Evolutionary conservation across 2,113 vertebrate genomes (phyloP), one percentile per base, ranked within the genome.

Genomic region (Caranx ignobilis): DNA sequence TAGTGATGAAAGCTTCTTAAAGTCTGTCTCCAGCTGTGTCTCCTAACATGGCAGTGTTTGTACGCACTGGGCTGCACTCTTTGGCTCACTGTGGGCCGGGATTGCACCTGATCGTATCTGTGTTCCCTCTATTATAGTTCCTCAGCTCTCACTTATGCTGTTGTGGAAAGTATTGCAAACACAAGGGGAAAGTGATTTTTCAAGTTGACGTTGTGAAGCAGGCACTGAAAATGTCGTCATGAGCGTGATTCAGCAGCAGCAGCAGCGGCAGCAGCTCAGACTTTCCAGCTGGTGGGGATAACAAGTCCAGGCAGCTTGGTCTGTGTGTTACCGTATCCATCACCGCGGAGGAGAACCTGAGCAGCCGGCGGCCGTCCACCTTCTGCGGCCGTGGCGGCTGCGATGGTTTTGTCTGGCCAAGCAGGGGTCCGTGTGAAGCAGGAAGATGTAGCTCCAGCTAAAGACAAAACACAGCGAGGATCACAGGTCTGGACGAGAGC

Each of bases 361-460:
- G 70, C 54, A 0, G 48, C 52, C 60, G 7, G 0, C 10, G 56
- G 15, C 35, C 10, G 13, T 39, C 55, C 59, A 37, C 61, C 52
- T 65, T 48, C 34, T 34, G 71, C 2, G 79, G 5, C 11, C 4
- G 35, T 2, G 79, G 5, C 11, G 35, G 35, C 7, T 7, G 35
- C 7, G 62, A 8, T 41, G 81, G 64, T 78, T 52, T 55, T 45
- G 81, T 88, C 57, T 57, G 82, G 64, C 75, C 2, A 4, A 31
- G 86, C 82, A 0, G 91, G 78, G 85, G 87, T 86, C 85, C 71
- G 65, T 94, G 92, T 92, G 90, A 92, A 92, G 83, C 93, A 89
- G 93, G 94, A 94, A 94, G 82, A 79, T 71, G 69, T 21, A 21
- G 35, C 68, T 64, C 66, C 66, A 50, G 76, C 77, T 43, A 10